Percentiles rank a stretch among this genome's conserved stretches.
phyloP scores from a whole-genome alignment of 2,113 vertebrate genomes.

The Baryphthengus martii region DNA sequence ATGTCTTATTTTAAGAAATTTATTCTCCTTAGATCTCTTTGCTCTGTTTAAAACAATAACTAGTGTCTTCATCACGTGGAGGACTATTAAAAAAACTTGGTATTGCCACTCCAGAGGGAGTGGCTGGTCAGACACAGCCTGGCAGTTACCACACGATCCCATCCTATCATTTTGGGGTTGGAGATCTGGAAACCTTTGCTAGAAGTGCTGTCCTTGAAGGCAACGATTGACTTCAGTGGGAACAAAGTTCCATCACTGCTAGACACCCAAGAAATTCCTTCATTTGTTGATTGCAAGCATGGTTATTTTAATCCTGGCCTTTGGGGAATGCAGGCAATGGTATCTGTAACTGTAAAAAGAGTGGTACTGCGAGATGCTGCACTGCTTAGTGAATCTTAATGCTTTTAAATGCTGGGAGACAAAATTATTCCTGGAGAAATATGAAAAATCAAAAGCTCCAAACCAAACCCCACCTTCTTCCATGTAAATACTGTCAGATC shows the following conservation, averaged over 20 bases:
- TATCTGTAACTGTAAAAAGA: background rate
- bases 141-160: background rate
- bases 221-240: background rate
- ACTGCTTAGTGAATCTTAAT: background rate
- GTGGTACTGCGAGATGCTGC: background rate
- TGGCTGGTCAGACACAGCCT: background rate
- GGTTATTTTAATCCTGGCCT: background rate
- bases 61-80: background rate
- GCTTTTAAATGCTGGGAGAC: background rate
- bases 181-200: background rate
- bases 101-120: background rate
- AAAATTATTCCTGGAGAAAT: background rate
- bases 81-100: background rate
- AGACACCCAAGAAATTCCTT: background rate
- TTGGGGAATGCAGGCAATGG: background rate
- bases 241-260: background rate
- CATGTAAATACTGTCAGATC: background rate
- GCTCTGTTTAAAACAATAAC: background rate
- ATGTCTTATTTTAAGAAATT: background rate
- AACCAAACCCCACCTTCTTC: background rate
- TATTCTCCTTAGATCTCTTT: background rate
- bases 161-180: fast-evolving
- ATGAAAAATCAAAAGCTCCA: background rate
- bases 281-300: background rate
- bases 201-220: background rate